Conservation (phyloP, 2,888 invertebrate genomes). For the Lottia scabra region DNA sequence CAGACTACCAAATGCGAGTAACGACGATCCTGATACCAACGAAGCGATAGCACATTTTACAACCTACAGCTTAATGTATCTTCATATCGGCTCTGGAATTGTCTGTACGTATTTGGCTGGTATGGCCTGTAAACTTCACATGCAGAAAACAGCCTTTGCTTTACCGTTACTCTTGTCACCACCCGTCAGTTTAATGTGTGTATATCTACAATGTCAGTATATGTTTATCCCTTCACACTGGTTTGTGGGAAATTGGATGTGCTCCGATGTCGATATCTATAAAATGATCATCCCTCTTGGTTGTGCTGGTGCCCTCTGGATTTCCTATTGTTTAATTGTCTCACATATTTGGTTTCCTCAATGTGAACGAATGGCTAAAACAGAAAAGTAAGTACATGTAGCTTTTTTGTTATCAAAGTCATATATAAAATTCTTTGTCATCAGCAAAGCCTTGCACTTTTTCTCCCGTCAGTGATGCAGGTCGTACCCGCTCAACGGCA, state of each 20-base stretch:
- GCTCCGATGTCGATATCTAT: slow-evolving; percentile 33
- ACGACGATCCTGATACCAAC: slow-evolving; percentile 17
- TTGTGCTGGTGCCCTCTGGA: slow-evolving; percentile 76
- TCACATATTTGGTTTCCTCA: slow-evolving; percentile 98
- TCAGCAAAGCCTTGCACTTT: no score
- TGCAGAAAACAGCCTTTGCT: slow-evolving; percentile 71
- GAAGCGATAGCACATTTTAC: slow-evolving; percentile 31
- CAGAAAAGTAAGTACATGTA: slow-evolving; percentile 86
- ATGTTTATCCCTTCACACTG: slow-evolving; percentile 52
- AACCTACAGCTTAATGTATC: slow-evolving; percentile 54
- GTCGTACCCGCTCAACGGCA: no score
- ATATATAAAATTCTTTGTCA: no score
- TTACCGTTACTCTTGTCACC: slow-evolving; percentile 69
- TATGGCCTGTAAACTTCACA: slow-evolving; percentile 72
- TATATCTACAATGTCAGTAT: slow-evolving; percentile 53
- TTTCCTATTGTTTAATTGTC: slow-evolving; percentile 97
- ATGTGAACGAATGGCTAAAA: slow-evolving; percentile 95
- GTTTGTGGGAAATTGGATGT: slow-evolving; percentile 56
- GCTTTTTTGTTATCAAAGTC: no score
- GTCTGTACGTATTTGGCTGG: slow-evolving; percentile 69
- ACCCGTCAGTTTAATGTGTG: slow-evolving; percentile 52
- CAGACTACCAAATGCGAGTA: slow-evolving; percentile 32
- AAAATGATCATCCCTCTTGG: slow-evolving; percentile 45
- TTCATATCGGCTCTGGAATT: slow-evolving; percentile 53
- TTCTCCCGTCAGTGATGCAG: no score